Conservation (phyloP, 2,888 invertebrate species). For the Acanthoscelides obtectus region DNA sequence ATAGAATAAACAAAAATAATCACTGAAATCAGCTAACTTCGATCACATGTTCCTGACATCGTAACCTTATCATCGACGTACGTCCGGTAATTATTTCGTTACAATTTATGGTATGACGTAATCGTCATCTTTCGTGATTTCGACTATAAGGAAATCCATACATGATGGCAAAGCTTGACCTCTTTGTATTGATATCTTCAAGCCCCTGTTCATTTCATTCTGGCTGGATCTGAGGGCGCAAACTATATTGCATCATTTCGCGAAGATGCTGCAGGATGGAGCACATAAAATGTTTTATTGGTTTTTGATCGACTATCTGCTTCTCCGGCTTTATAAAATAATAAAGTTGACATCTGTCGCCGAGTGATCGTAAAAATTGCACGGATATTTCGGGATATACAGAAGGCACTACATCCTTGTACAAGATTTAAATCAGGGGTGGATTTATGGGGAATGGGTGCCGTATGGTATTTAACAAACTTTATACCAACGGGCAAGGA, state of each 20-base stretch:
- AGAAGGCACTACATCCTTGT: neutral
- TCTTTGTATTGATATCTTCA: neutral
- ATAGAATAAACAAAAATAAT: too few relatives aligned
- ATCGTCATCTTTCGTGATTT: too few relatives aligned
- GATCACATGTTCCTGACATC: too few relatives aligned
- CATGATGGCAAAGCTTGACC: too few relatives aligned
- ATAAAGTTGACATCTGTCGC: constrained; percentile 34
- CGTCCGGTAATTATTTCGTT: too few relatives aligned
- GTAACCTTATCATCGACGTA: too few relatives aligned
- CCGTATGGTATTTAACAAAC: neutral
- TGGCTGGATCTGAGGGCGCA: neutral
- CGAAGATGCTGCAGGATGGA: constrained; percentile 5
- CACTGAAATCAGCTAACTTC: too few relatives aligned
- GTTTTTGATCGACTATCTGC: constrained; percentile 29
- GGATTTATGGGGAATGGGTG: neutral
- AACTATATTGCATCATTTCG: constrained; percentile 7
- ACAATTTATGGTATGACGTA: too few relatives aligned
- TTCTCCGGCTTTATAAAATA: constrained; percentile 29
- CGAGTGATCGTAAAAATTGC: neutral
- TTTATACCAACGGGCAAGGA: neutral
- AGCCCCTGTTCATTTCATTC: neutral
- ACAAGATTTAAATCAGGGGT: neutral
- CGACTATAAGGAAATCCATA: too few relatives aligned
- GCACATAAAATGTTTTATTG: constrained; percentile 28
- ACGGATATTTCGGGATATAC: neutral